Conservation (phyloP, 2,888 invertebrate species). For the Hyposoter dolosus region DNA sequence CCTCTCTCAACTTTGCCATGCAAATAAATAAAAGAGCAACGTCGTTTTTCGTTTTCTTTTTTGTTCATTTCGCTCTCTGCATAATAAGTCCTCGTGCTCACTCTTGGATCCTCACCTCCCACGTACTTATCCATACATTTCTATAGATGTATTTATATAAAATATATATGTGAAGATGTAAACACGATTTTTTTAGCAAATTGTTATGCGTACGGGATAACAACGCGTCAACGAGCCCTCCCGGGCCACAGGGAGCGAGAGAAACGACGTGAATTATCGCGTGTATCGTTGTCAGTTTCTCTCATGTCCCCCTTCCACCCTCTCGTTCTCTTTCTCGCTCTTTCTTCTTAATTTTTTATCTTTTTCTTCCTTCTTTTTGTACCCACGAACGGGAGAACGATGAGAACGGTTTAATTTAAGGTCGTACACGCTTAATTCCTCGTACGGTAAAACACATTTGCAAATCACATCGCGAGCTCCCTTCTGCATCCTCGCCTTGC, state of each 20-base stretch:
- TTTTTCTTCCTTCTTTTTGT: neutral
- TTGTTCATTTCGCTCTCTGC: conserved; percentile 45
- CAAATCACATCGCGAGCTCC: conserved; percentile 67
- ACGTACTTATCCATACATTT: conserved; percentile 20
- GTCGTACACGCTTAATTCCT: conserved; percentile 80
- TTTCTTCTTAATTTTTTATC: conserved; percentile 2
- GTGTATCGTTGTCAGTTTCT: conserved; percentile 75
- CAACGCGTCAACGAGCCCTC: conserved; percentile 62
- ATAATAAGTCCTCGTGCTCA: conserved; percentile 49
- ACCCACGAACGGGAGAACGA: conserved; percentile 36
- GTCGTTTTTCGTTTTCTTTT: conserved; percentile 17
- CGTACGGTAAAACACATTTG: conserved; percentile 77
- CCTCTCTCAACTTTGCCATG: conserved; percentile 10
- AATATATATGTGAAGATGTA: conserved; percentile 43
- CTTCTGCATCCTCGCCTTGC: conserved; percentile 52
- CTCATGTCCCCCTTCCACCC: neutral
- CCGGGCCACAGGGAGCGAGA: conserved; percentile 62
- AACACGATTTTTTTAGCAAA: conserved; percentile 77
- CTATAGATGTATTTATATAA: conserved; percentile 14
- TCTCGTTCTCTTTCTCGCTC: conserved; percentile 1
- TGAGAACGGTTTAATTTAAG: conserved; percentile 82
- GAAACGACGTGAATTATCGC: conserved; percentile 82
- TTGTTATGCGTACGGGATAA: conserved; percentile 79
- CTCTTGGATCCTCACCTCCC: conserved; percentile 53
- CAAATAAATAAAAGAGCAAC: neutral